Conservation (phyloP, 2,797 vertebrate species). For the Danio kyathit region DNA sequence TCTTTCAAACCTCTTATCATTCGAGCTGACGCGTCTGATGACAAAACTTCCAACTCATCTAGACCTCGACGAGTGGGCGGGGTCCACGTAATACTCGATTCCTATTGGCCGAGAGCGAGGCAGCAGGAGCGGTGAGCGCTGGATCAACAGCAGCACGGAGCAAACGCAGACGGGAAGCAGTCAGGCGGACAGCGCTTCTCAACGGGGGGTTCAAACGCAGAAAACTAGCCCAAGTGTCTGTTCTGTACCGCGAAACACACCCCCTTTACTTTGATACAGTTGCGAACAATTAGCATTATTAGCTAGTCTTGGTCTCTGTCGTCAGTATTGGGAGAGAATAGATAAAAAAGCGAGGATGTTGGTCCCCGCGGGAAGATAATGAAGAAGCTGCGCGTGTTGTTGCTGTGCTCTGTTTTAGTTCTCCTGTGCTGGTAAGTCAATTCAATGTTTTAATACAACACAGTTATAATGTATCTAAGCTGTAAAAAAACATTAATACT, state of each 20-base stretch:
- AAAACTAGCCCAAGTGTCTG: conserved; percentile 24
- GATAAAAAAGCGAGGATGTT: conserved; percentile 84
- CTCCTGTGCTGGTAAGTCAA: conserved; percentile 84
- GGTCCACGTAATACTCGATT: not conserved
- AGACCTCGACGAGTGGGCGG: conserved; percentile 28
- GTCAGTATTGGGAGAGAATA: conserved; percentile 61
- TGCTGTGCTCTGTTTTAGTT: conserved; percentile 84
- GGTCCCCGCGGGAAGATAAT: conserved; percentile 89
- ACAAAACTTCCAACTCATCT: conserved; percentile 71
- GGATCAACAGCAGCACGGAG: conserved; percentile 3
- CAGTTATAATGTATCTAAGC: not conserved
- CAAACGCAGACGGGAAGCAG: conserved; percentile 12
- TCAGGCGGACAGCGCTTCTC: not conserved
- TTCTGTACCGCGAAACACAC: conserved; percentile 16
- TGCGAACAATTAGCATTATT: not conserved
- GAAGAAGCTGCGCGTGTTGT: conserved; percentile 85
- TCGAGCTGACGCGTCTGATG: conserved; percentile 72
- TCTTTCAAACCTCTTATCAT: conserved; percentile 57
- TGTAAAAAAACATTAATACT: not conserved
- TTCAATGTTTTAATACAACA: not conserved
- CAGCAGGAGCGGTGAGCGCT: conserved; percentile 56
- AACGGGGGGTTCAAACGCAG: conserved; percentile 1
- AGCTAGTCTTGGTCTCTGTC: conserved; percentile 46
- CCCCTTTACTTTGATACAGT: conserved; percentile 24
- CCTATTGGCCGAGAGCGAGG: conserved; percentile 64